phyloP scores from a whole-genome alignment of 2,797 vertebrate species.

The Bufotes viridis region DNA sequence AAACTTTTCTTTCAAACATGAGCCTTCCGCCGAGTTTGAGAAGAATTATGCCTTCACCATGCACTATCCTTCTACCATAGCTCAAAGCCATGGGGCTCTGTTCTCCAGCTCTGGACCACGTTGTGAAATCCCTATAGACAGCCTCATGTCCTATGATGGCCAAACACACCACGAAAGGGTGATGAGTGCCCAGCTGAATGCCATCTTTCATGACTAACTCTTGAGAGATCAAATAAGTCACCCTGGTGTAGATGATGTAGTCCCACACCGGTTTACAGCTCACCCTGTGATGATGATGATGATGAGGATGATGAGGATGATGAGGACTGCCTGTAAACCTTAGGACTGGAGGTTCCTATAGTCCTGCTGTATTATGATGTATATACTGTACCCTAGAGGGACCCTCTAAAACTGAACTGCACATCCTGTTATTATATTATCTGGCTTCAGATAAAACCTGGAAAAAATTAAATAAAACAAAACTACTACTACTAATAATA shows the following conservation, averaged over 20 bases:
- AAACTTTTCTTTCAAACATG: slow-evolving; percentile 98
- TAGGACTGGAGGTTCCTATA: slow-evolving; percentile 73
- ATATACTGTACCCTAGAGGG: slow-evolving; percentile 67
- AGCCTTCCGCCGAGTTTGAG: slow-evolving; percentile 83
- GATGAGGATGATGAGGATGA: too few relatives aligned
- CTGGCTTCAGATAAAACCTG: slow-evolving; percentile 75
- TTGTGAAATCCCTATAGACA: slow-evolving; percentile 88
- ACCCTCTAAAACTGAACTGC: slow-evolving; percentile 70
- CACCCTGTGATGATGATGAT: too few relatives aligned
- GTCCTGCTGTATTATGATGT: slow-evolving; percentile 73
- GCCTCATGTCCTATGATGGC: slow-evolving; percentile 88
- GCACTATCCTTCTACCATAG: slow-evolving; percentile 83
- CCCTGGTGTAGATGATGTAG: slow-evolving; percentile 63
- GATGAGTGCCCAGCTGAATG: slow-evolving; percentile 91
- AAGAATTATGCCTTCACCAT: slow-evolving; percentile 90
- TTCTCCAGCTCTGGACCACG: slow-evolving; percentile 81
- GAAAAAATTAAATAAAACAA: slow-evolving; percentile 75
- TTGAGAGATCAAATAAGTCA: slow-evolving; percentile 64
- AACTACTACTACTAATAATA: slow-evolving; percentile 30
- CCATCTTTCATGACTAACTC: slow-evolving; percentile 92
- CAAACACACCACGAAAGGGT: slow-evolving; percentile 91
- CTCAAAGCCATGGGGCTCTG: slow-evolving; percentile 78
- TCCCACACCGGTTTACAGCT: slow-evolving; percentile 71
- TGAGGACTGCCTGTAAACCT: slow-evolving; percentile 79
- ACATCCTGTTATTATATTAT: slow-evolving; percentile 76